Percentiles rank a stretch among this genome's conserved stretches.
Conservation (phyloP, 2,113 vertebrate genomes). For the Arenaria interpres region DNA sequence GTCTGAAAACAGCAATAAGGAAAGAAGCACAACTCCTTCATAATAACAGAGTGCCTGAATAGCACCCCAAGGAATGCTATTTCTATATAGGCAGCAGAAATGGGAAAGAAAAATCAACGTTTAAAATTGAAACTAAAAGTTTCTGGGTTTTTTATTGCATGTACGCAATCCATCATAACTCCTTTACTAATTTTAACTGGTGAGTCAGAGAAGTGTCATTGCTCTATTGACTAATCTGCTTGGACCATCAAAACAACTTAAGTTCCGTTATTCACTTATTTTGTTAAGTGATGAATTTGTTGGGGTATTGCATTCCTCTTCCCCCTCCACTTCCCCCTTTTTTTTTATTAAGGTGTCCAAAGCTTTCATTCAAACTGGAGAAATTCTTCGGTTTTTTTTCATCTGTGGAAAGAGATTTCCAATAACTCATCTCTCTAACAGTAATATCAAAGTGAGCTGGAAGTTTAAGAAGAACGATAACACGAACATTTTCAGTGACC, state of each 20-base stretch:
- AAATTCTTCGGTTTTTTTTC: neutral
- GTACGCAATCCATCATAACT: neutral
- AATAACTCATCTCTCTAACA: neutral
- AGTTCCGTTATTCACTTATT: neutral
- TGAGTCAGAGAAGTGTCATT: neutral
- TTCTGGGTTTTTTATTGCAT: neutral
- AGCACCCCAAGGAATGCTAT: neutral
- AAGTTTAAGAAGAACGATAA: neutral
- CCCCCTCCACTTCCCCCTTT: neutral
- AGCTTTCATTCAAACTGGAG: neutral
- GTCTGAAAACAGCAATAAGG: neutral
- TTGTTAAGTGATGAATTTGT: neutral
- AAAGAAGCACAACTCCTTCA: neutral
- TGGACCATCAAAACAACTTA: neutral
- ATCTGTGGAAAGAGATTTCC: neutral
- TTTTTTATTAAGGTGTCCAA: neutral
- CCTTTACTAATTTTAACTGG: neutral
- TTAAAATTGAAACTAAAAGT: neutral
- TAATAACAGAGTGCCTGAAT: neutral
- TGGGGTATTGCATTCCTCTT: neutral
- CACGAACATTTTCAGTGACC: neutral
- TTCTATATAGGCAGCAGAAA: neutral
- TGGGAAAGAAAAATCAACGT: neutral
- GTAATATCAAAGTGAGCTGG: neutral
- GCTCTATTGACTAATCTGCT: neutral